Base-by-base conservation (phyloP, 1,140 invertebrate species). In the Thalassaphorura encarpata region DNA sequence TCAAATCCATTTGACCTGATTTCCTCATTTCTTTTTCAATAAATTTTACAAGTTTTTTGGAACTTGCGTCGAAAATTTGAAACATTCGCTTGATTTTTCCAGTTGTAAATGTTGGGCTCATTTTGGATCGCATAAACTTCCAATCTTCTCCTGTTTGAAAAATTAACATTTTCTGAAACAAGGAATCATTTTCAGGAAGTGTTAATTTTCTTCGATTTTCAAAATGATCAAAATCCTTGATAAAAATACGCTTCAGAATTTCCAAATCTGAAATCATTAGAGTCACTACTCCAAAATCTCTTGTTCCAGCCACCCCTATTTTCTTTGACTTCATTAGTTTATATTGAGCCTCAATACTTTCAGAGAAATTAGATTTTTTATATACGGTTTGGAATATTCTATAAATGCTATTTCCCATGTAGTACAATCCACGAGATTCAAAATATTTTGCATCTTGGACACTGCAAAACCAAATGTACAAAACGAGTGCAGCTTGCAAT, bases 211-310 rank as follows among this genome's bases (percentile, higher is more conserved):
- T 29, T 24, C 52, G 29, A 24, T 59, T 29, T 13, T 65, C 52
- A 59, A 82, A 81, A 56, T 72, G 63, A 3, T 73, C 27, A 55
- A 80, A 81, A 64, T 82, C 77, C 47, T 75, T 76, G 1, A 75
- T 68, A 2, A 80, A 60, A 36, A 82, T 73, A 16, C 63, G 55
- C 55, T 77, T 77, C 0, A 76, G 70, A 1, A 81, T 54, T 6
- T 77, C 74, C 0, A 70, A 73, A 58, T 72, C 71, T 11, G n/a
- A 11, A 36, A 36, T 11, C 11, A 36, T n/a, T 11, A 36, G 33
- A 11, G 33, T 36, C n/a, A n/a, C n/a, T n/a, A n/a, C n/a, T n/a
- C n/a, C n/a, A n/a, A n/a, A n/a, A n/a, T n/a, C n/a, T n/a, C n/a
- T n/a, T n/a, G n/a, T n/a, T n/a, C n/a, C n/a, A n/a, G n/a, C n/a